Conservation (phyloP, 2,888 invertebrate genomes). For the Chironomus riparius region DNA sequence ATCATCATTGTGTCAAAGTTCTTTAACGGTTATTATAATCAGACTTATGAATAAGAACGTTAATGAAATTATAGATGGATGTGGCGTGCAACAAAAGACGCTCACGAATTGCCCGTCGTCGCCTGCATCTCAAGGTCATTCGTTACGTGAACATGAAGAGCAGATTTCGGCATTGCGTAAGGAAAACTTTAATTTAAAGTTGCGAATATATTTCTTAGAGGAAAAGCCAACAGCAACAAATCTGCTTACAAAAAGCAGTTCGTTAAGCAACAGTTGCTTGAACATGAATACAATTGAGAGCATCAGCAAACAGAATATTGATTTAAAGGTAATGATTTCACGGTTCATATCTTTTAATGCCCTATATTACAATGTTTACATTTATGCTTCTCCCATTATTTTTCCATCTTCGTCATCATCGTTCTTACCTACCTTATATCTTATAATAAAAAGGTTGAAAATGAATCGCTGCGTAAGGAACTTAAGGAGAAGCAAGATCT, state of each 20-base stretch:
- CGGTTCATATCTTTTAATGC: not conserved
- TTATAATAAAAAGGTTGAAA: slow-evolving; percentile 52
- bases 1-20: not conserved
- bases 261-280: slow-evolving; percentile 29
- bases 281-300: not conserved
- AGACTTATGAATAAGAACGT: not conserved
- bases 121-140: slow-evolving; percentile 50
- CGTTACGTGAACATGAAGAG: slow-evolving; percentile 85
- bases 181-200: slow-evolving; percentile 87
- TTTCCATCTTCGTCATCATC: slow-evolving; percentile 30
- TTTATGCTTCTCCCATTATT: not conserved
- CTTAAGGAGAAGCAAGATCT: slow-evolving; percentile 74
- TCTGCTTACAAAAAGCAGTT: slow-evolving; percentile 44
- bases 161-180: slow-evolving; percentile 72
- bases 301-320: slow-evolving; percentile 51
- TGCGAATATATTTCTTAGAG: slow-evolving; percentile 84
- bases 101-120: slow-evolving; percentile 16
- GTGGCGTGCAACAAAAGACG: not conserved
- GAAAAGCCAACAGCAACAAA: slow-evolving; percentile 43
- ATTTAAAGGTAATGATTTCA: slow-evolving; percentile 48
- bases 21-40: not conserved
- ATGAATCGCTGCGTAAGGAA: slow-evolving; percentile 66
- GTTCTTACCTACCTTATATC: too few relatives aligned
- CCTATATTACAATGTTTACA: not conserved
- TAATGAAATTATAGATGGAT: not conserved